These are phyloP conservation scores for Saguinus imperator DNA, from an alignment of 2,113 vertebrate genomes.

Conservation along the genomic window DNA sequence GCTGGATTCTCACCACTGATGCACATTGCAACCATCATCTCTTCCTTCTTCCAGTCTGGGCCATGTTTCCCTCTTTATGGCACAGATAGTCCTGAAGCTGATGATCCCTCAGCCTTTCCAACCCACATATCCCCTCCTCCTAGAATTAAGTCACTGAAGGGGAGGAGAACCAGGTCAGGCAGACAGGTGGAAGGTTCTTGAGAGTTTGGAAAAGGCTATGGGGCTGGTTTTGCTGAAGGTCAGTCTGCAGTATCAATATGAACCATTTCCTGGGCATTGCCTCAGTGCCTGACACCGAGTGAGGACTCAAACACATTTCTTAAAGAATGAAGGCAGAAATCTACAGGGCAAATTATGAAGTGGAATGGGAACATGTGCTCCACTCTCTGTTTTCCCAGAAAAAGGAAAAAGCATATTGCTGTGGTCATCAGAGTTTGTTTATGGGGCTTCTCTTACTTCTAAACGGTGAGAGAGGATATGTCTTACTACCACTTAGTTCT, in stretches of 20 bases:
- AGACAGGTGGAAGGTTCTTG: not conserved
- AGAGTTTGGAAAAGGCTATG: not conserved
- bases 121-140: not conserved
- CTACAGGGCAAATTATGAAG: not conserved
- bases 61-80: not conserved
- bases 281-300: not conserved
- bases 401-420: rapidly evolving
- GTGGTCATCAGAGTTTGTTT: not conserved
- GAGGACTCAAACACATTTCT: not conserved
- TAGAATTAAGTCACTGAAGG: not conserved
- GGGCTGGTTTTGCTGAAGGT: not conserved
- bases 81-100: not conserved
- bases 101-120: not conserved
- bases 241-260: rapidly evolving
- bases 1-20: not conserved
- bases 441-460: not conserved
- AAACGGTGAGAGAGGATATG: rapidly evolving
- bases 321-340: not conserved
- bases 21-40: rapidly evolving
- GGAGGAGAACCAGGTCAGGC: too few relatives aligned
- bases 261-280: rapidly evolving
- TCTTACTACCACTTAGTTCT: not conserved
- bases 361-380: too few relatives aligned
- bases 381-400: not conserved
- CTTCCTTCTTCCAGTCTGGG: not conserved